phyloP scores from a whole-genome alignment of 64 coral and sea anemone species.

The Dendrophyllia cribrosa region DNA sequence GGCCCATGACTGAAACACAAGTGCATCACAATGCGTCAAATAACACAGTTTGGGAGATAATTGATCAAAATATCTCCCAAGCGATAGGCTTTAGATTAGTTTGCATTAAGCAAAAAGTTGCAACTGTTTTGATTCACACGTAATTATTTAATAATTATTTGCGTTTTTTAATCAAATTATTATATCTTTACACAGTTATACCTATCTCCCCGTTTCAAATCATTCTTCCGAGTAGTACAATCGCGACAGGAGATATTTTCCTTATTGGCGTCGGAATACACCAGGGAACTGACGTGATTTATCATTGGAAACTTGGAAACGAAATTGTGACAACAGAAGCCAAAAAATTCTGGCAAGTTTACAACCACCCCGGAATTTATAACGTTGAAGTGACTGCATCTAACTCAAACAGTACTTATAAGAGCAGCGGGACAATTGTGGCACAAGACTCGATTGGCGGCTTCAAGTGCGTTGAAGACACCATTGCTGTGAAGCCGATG shows the following conservation, averaged over 20 bases:
- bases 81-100: no score
- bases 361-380: constrained; percentile 43
- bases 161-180: no score
- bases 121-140: no score
- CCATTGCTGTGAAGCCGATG: constrained; percentile 8
- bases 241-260: background rate
- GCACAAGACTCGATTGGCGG: constrained; percentile 31
- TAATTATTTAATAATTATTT: no score
- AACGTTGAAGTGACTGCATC: constrained; percentile 32
- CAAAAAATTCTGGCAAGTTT: constrained; percentile 5
- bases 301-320: constrained; percentile 58
- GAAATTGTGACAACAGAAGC: background rate
- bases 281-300: constrained; percentile 36
- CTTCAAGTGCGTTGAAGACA: background rate
- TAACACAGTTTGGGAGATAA: no score
- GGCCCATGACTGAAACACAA: no score
- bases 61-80: no score
- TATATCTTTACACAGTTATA: background rate
- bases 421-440: background rate
- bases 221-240: background rate
- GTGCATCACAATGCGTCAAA: no score
- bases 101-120: no score
- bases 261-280: constrained; percentile 14
- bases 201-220: constrained; percentile 9
- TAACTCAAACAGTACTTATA: constrained; percentile 35